phyloP scores from a whole-genome alignment of 2,113 vertebrate genomes.

The Carollia perspicillata region DNA sequence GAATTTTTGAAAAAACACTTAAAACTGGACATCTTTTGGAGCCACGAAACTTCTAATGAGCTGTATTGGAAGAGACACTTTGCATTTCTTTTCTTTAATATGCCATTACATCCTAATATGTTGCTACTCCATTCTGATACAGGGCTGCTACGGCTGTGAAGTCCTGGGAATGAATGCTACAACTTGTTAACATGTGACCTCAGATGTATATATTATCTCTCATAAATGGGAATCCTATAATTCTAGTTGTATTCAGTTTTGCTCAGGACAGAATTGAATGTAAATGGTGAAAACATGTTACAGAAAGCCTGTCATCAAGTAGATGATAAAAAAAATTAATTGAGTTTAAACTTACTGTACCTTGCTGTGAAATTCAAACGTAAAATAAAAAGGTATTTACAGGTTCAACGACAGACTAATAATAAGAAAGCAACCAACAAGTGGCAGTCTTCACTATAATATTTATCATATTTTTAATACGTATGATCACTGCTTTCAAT shows the following conservation, averaged over 20 bases:
- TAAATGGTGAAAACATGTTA: not conserved
- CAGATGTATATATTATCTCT: not conserved
- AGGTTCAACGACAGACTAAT: not conserved
- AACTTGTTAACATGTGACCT: not conserved
- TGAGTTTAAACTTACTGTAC: not conserved
- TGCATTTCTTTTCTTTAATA: not conserved
- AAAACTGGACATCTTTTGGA: not conserved
- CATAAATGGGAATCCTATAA: not conserved
- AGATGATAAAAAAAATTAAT: not conserved
- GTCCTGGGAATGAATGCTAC: not conserved
- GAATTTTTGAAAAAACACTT: not conserved
- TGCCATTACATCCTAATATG: not conserved
- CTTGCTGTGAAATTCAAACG: not conserved
- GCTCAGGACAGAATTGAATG: not conserved
- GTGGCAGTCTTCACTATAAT: not conserved
- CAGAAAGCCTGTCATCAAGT: not conserved
- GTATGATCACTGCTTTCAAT: not conserved
- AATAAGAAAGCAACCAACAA: not conserved
- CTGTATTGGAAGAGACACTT: not conserved
- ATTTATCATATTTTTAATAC: not conserved
- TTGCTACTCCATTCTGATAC: not conserved
- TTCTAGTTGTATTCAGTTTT: not conserved
- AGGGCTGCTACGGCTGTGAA: fast-evolving
- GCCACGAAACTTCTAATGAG: not conserved
- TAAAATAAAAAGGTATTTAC: not conserved